Evolutionary conservation across 2,888 invertebrate species (phyloP).

Genomic region (Tiphia femorata): DNA sequence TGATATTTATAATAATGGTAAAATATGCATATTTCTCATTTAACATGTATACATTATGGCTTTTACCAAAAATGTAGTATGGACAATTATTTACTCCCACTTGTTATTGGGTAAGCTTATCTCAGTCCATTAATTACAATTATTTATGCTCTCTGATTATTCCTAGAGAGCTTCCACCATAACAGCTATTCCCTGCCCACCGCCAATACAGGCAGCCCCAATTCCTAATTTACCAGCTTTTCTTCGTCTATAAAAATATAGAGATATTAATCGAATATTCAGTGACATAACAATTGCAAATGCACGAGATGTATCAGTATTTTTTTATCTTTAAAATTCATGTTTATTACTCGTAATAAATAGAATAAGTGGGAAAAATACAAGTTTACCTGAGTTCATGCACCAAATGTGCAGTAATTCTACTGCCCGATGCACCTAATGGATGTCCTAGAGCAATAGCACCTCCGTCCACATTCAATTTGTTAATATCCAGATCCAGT

Average conservation of each 20-base stretch:
- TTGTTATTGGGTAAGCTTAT: no score
- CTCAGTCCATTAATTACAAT: no score
- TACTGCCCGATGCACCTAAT: constrained; percentile 92
- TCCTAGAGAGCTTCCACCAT: constrained; percentile 84
- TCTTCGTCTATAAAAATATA: constrained; percentile 80
- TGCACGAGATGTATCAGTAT: not conserved
- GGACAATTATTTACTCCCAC: no score
- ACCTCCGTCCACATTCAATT: constrained; percentile 95
- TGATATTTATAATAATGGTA: not conserved
- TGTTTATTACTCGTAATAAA: not conserved
- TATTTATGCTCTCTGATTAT: no score
- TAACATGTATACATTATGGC: no score
- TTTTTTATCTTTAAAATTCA: no score
- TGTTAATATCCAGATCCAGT: constrained; percentile 85
- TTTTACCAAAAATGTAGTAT: constrained; percentile 23
- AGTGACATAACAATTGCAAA: no score
- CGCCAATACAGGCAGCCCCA: constrained; percentile 98
- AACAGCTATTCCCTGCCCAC: constrained; percentile 97
- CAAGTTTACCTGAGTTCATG: constrained; percentile 86
- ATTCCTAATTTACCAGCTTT: constrained; percentile 88
- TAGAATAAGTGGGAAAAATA: not conserved
- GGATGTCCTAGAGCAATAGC: constrained; percentile 98
- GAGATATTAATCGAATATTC: no score
- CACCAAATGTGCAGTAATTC: constrained; percentile 91
- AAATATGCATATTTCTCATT: constrained; percentile 3